phyloP scores from a whole-genome alignment of 2,888 invertebrate species.

The Seira sanloemensis region DNA sequence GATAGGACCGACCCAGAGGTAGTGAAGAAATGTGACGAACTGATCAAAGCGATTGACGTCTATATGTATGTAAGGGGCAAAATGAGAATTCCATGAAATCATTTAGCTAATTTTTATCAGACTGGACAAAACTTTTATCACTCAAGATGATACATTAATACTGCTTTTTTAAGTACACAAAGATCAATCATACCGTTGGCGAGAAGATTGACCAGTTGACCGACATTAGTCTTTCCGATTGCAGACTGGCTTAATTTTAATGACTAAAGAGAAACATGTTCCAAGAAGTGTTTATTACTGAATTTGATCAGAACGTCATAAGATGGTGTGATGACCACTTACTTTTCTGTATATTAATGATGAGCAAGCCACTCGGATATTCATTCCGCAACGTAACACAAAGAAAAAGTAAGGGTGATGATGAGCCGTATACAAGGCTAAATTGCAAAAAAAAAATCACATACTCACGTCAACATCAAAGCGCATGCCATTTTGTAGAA shows the following conservation, averaged over 20 bases:
- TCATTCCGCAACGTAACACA: constrained; percentile 84
- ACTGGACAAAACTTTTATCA: background rate
- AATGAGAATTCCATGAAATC: too few species aligned
- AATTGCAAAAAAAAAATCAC: constrained; percentile 48
- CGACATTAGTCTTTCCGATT: constrained; percentile 89
- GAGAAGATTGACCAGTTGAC: constrained; percentile 94
- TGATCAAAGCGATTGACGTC: constrained; percentile 61
- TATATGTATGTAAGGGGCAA: background rate
- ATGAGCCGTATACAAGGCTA: constrained; percentile 74
- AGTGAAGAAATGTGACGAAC: constrained; percentile 51
- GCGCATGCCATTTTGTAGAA: too few species aligned
- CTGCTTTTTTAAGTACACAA: background rate
- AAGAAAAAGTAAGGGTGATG: constrained; percentile 79
- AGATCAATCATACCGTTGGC: constrained; percentile 80
- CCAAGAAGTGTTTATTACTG: background rate
- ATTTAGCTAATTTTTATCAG: too few species aligned
- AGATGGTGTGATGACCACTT: constrained; percentile 51
- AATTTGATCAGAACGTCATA: background rate
- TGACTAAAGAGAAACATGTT: background rate
- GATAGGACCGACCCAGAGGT: constrained; percentile 82
- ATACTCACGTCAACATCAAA: constrained; percentile 46
- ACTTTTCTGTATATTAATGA: constrained; percentile 92
- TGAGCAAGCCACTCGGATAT: constrained; percentile 87
- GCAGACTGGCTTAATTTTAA: constrained; percentile 87
- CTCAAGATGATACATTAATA: background rate